Evolutionary conservation across 2,113 vertebrate genomes (phyloP).

Genomic region (Thamnophis sirtalis): DNA sequence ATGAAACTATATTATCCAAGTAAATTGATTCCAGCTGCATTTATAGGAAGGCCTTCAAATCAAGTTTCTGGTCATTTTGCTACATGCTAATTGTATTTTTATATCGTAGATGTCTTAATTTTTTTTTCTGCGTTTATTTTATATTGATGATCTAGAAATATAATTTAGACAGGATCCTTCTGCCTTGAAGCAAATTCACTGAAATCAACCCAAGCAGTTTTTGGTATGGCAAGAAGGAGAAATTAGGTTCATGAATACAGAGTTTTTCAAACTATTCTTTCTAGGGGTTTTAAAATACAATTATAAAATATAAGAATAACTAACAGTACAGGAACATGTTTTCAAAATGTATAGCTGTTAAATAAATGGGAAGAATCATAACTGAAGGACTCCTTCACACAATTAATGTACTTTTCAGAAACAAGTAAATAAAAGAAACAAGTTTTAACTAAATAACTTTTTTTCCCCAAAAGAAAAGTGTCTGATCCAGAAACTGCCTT

Average conservation of each 20-base stretch:
- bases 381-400: slow-evolving; percentile 50
- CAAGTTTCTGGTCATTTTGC: neutral
- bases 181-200: slow-evolving; percentile 44
- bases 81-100: neutral
- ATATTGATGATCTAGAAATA: slow-evolving; percentile 25
- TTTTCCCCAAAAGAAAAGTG: slow-evolving; percentile 23
- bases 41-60: slow-evolving; percentile 6
- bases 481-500: neutral
- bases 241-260: slow-evolving; percentile 25
- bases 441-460: slow-evolving; percentile 22
- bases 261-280: slow-evolving; percentile 4
- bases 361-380: slow-evolving; percentile 32
- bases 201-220: slow-evolving; percentile 32
- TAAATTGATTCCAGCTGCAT: neutral
- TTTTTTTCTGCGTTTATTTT: neutral
- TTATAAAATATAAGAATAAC: slow-evolving; percentile 27
- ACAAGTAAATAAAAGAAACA: slow-evolving; percentile 5
- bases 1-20: neutral
- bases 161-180: slow-evolving; percentile 13
- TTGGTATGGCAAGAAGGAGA: slow-evolving; percentile 41
- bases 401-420: slow-evolving; percentile 38
- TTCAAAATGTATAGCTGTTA: slow-evolving; percentile 39
- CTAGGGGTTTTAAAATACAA: slow-evolving; percentile 34
- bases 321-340: slow-evolving; percentile 30
- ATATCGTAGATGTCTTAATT: neutral